Evolutionary conservation across 2,797 vertebrate genomes (phyloP).

Genomic region (Rhyacichthys aspro): DNA sequence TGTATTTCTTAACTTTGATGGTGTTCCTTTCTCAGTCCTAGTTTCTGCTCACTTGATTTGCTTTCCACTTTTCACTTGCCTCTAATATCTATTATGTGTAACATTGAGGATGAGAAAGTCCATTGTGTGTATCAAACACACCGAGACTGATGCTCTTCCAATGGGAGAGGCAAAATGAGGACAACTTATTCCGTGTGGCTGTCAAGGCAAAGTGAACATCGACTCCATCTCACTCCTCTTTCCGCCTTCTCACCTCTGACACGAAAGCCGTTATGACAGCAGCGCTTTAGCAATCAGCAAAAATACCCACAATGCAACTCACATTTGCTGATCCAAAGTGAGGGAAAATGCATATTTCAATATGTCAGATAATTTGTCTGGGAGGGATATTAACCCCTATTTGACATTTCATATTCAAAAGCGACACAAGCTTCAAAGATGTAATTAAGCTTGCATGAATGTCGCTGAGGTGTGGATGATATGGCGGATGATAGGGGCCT

Average conservation of each 20-base stretch:
- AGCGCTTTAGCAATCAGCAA: conserved; percentile 30
- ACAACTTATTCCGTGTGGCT: conserved; percentile 20
- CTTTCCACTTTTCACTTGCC: conserved; percentile 2
- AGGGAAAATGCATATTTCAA: conserved; percentile 28
- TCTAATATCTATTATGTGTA: background rate
- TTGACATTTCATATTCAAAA: conserved; percentile 31
- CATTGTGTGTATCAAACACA: conserved; percentile 5
- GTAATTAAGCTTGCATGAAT: conserved; percentile 30
- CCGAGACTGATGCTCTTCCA: conserved; percentile 2
- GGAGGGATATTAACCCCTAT: conserved; percentile 31
- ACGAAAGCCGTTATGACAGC: conserved; percentile 1
- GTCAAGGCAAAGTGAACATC: conserved; percentile 10
- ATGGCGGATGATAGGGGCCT: conserved; percentile 22
- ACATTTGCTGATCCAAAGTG: conserved; percentile 21
- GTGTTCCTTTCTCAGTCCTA: background rate
- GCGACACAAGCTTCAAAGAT: conserved; percentile 8
- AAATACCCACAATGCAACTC: conserved; percentile 16
- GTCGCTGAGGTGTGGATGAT: conserved; percentile 14
- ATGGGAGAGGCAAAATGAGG: conserved; percentile 13
- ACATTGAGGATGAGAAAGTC: background rate
- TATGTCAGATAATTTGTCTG: conserved; percentile 18
- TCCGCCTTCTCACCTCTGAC: conserved; percentile 46
- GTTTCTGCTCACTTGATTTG: background rate
- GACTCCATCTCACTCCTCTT: conserved; percentile 35
- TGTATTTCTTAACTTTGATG: background rate